phyloP scores from a whole-genome alignment of 2,113 vertebrate genomes.

The Speoplatyrhinus poulsoni region DNA sequence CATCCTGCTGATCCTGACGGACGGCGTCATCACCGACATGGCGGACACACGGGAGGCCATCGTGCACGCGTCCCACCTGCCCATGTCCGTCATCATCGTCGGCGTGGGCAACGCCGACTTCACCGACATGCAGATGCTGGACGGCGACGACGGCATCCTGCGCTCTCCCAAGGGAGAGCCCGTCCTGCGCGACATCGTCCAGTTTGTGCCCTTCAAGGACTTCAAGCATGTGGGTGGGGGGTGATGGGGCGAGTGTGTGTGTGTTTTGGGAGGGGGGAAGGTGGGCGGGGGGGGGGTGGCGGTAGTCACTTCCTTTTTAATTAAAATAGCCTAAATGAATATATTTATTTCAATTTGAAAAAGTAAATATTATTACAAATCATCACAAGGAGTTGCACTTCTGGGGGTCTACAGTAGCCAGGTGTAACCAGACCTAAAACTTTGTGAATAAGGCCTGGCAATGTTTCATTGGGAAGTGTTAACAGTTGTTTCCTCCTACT shows the following conservation, averaged over 20 bases:
- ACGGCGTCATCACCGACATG: constrained; percentile 98
- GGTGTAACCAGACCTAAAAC: too few species aligned
- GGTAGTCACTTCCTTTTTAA: neutral
- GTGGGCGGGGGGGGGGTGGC: too few species aligned
- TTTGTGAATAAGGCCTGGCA: too few species aligned
- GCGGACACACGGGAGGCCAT: constrained; percentile 97
- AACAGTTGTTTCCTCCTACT: too few species aligned
- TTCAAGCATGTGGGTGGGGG: constrained; percentile 91
- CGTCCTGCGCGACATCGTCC: constrained; percentile 94
- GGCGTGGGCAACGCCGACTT: constrained; percentile 96
- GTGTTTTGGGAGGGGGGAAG: neutral
- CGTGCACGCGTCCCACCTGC: constrained; percentile 94
- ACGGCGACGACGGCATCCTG: constrained; percentile 94
- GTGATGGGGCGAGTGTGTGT: neutral
- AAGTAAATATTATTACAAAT: too few species aligned
- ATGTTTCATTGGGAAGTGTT: too few species aligned
- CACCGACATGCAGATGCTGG: constrained; percentile 98
- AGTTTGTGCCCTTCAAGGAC: constrained; percentile 98
- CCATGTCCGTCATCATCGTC: constrained; percentile 98
- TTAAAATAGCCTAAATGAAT: neutral
- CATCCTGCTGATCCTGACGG: constrained; percentile 96
- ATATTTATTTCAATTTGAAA: neutral
- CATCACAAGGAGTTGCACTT: too few species aligned
- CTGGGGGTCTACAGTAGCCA: too few species aligned
- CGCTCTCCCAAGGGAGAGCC: constrained; percentile 96